These are phyloP conservation scores for Scaptomyza tumidula DNA, from an alignment of 2,888 invertebrate genomes.

Conservation along the genomic window DNA sequence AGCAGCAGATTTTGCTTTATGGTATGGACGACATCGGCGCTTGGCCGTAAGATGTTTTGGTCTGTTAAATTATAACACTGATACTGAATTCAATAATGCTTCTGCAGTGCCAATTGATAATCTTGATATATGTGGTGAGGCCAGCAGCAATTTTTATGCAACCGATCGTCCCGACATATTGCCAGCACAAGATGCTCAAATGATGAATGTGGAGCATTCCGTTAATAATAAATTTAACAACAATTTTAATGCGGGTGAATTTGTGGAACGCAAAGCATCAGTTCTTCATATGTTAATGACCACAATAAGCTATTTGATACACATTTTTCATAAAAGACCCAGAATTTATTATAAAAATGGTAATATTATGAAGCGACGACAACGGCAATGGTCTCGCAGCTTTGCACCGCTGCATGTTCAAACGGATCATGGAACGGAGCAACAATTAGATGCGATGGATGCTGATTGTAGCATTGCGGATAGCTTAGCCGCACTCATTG, in stretches of 20 bases:
- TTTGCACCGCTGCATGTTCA: constrained; percentile 86
- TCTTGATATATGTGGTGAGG: constrained; percentile 14
- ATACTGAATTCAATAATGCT: constrained; percentile 48
- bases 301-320: constrained; percentile 81
- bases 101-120: constrained; percentile 11
- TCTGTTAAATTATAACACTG: constrained; percentile 33
- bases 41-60: constrained; percentile 83
- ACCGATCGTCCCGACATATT: constrained; percentile 83
- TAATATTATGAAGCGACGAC: constrained; percentile 40
- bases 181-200: constrained; percentile 78
- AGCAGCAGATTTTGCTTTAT: constrained; percentile 79
- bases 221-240: constrained; percentile 14
- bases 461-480: constrained; percentile 76
- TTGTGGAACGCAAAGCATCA: constrained; percentile 84
- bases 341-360: constrained; percentile 13
- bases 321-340: constrained; percentile 86
- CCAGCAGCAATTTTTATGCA: constrained; percentile 38
- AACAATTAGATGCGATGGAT: constrained; percentile 62
- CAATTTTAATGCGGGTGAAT: constrained; percentile 74
- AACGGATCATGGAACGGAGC: constrained; percentile 5
- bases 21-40: constrained; percentile 83
- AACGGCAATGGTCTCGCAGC: constrained; percentile 89
- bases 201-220: constrained; percentile 58
- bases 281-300: constrained; percentile 83
- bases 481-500: constrained; percentile 83